A percentile compares a stretch with the other conserved stretches of the same genome.
Conservation (phyloP, 1,140 invertebrate genomes). For the Micrasema longulum region DNA sequence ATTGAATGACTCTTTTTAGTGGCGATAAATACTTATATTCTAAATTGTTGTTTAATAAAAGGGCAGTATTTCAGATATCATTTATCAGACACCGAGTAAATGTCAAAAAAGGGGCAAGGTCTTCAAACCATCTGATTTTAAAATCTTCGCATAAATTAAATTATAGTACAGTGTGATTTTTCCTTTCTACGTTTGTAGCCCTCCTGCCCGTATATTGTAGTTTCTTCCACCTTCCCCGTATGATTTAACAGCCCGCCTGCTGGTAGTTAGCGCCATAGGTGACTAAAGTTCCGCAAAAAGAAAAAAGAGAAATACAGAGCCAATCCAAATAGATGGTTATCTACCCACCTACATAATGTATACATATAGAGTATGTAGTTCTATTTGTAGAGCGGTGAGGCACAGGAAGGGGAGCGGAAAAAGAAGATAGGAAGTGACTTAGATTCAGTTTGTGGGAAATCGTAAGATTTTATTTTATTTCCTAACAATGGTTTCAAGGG, state of each 20-base stretch:
- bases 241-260: conserved; percentile 42
- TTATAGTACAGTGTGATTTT: not conserved
- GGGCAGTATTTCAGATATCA: too few species aligned
- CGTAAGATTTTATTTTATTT: conserved; percentile 11
- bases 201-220: conserved; percentile 60
- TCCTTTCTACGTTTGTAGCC: not conserved
- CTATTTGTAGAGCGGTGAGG: conserved; percentile 58
- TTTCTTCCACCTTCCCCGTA: conserved; percentile 40
- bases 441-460: conserved; percentile 27
- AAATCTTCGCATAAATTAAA: too few species aligned
- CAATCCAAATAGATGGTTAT: conserved; percentile 70
- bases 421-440: conserved; percentile 20
- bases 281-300: conserved; percentile 54
- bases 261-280: conserved; percentile 63
- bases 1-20: too few species aligned
- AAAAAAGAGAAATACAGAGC: conserved; percentile 68
- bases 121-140: too few species aligned
- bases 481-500: conserved; percentile 1
- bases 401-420: not conserved
- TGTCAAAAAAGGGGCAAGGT: too few species aligned
- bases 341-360: conserved; percentile 61
- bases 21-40: too few species aligned
- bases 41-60: too few species aligned
- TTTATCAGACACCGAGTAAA: too few species aligned
- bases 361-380: too few species aligned